Evolutionary conservation across 2,113 vertebrate genomes (phyloP).

Genomic region (Notarius lentiginosus): DNA sequence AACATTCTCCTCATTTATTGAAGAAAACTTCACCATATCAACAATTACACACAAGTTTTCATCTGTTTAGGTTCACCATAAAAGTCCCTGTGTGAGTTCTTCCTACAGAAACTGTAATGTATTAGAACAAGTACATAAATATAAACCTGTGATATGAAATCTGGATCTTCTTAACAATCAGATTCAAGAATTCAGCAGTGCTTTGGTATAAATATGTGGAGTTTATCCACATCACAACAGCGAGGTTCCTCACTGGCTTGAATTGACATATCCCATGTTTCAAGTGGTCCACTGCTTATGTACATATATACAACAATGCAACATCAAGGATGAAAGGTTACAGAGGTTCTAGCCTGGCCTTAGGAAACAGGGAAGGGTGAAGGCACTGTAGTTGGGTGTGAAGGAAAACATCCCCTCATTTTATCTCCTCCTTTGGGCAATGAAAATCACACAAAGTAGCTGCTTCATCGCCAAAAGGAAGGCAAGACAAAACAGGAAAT

Average conservation of each 20-base stretch:
- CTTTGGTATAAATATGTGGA: neutral
- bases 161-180: too few species aligned
- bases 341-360: neutral
- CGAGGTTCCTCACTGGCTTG: neutral
- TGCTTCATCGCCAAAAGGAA: constrained; percentile 1
- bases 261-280: neutral
- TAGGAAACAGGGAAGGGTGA: neutral
- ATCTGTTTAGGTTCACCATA: neutral
- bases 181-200: neutral
- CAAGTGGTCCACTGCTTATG: neutral
- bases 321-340: neutral
- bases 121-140: neutral
- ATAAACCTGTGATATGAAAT: neutral
- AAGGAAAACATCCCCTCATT: constrained; percentile 20
- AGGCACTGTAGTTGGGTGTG: neutral
- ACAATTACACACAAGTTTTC: neutral
- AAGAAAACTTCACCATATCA: neutral
- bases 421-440: constrained; percentile 45
- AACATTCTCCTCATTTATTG: neutral
- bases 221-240: neutral
- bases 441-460: constrained; percentile 1
- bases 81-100: neutral
- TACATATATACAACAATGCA: too few species aligned
- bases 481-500: constrained; percentile 25
- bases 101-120: neutral